Percentiles rank a stretch among this genome's conserved stretches.
These are phyloP conservation scores for Galago senegalensis DNA, from an alignment of 2,797 vertebrate genomes.

Conservation along the genomic window DNA sequence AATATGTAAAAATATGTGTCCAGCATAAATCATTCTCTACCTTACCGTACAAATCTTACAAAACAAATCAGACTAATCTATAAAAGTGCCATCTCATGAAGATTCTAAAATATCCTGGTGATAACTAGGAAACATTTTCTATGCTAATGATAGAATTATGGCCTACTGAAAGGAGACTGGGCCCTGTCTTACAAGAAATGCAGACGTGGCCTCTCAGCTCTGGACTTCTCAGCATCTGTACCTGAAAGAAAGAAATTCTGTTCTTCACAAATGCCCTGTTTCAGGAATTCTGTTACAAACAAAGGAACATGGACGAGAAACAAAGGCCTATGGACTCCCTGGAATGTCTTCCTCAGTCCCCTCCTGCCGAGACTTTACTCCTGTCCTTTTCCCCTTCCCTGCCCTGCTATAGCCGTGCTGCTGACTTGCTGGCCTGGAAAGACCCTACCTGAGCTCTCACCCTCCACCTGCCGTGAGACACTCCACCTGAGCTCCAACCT, in stretches of 20 bases:
- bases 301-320: not conserved
- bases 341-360: not conserved
- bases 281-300: not conserved
- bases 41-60: not conserved
- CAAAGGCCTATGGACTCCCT: not conserved
- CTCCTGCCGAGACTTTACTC: not conserved
- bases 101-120: constrained; percentile 15
- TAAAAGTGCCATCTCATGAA: not conserved
- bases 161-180: not conserved
- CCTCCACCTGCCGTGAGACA: too few relatives aligned
- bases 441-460: not conserved
- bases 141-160: not conserved
- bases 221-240: not conserved
- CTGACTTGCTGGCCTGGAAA: not conserved
- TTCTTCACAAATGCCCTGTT: not conserved
- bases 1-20: constrained; percentile 35
- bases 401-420: too few relatives aligned
- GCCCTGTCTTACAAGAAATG: not conserved
- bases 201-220: not conserved
- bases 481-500: too few relatives aligned
- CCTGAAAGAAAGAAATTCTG: not conserved
- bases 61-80: not conserved
- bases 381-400: not conserved
- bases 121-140: constrained; percentile 31
- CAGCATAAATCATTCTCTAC: not conserved